phyloP scores from a whole-genome alignment of 2,113 vertebrate species.

The Myotis yumanensis region DNA sequence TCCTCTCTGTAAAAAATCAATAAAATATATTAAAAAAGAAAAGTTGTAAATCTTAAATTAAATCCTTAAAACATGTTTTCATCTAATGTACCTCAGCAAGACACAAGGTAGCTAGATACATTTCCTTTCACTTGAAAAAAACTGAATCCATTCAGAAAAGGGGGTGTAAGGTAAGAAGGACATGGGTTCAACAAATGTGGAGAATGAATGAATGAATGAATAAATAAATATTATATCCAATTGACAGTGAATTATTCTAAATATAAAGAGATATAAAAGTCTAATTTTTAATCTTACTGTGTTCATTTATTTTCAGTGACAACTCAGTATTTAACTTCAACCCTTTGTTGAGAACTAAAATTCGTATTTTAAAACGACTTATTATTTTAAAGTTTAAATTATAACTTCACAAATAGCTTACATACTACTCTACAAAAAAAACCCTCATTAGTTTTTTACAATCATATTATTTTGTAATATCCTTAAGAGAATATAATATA shows the following conservation, averaged over 20 bases:
- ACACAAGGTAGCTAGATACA: not conserved
- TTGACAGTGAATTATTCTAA: not conserved
- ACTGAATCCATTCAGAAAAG: not conserved
- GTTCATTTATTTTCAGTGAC: slow-evolving; percentile 22
- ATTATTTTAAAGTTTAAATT: slow-evolving; percentile 28
- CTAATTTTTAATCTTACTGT: not conserved
- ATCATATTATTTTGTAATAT: not conserved
- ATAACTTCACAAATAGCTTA: slow-evolving; percentile 42
- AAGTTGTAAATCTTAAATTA: slow-evolving; percentile 20
- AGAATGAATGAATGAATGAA: not conserved
- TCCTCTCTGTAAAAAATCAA: too few species aligned
- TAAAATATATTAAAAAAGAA: too few species aligned
- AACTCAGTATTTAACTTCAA: slow-evolving; percentile 59
- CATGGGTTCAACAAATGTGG: not conserved
- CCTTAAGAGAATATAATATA: too few species aligned
- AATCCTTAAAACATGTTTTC: slow-evolving; percentile 36
- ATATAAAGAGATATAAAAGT: not conserved
- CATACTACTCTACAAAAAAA: not conserved
- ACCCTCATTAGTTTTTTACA: not conserved
- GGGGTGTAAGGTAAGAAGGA: not conserved
- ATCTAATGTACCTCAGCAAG: not conserved
- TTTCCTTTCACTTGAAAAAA: not conserved
- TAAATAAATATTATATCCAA: not conserved
- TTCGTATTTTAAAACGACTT: slow-evolving; percentile 61
- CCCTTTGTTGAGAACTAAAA: slow-evolving; percentile 57